Evolutionary conservation across 2,888 invertebrate genomes (phyloP).

Genomic region (Halictus ligatus): DNA sequence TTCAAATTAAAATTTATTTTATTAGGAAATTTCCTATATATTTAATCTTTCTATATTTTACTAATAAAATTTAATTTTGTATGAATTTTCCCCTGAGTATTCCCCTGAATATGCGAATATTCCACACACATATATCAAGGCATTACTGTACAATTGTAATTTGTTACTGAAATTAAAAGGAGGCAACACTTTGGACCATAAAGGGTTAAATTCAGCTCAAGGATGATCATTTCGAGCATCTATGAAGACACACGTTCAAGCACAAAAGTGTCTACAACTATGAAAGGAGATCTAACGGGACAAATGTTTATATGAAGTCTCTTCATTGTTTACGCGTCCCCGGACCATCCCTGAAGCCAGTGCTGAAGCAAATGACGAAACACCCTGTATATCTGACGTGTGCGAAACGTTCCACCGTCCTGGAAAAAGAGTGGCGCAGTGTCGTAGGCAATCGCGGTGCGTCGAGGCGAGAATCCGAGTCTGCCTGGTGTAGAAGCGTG

Average conservation of each 20-base stretch:
- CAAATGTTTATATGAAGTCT: not conserved
- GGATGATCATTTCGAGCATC: too few relatives aligned
- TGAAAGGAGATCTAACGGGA: not conserved
- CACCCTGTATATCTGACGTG: not conserved
- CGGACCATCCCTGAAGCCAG: not conserved
- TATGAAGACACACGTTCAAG: not conserved
- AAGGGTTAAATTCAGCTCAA: too few relatives aligned
- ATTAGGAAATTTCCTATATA: too few relatives aligned
- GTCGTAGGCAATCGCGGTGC: constrained; percentile 44
- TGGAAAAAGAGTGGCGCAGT: not conserved
- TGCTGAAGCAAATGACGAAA: not conserved
- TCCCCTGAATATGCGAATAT: too few relatives aligned
- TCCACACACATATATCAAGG: too few relatives aligned
- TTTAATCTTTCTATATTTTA: too few relatives aligned
- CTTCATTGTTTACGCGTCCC: not conserved
- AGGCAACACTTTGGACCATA: not conserved
- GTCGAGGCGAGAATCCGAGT: constrained; percentile 42
- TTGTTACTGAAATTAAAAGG: too few relatives aligned
- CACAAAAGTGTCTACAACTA: not conserved
- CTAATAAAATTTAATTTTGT: too few relatives aligned
- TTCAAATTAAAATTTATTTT: too few relatives aligned
- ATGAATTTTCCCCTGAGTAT: too few relatives aligned
- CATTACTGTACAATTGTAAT: too few relatives aligned
- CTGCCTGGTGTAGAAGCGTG: constrained; percentile 38
- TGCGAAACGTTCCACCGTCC: constrained; percentile 29